Conservation (phyloP, 1,140 invertebrate genomes). For the Bombus ignitus region DNA sequence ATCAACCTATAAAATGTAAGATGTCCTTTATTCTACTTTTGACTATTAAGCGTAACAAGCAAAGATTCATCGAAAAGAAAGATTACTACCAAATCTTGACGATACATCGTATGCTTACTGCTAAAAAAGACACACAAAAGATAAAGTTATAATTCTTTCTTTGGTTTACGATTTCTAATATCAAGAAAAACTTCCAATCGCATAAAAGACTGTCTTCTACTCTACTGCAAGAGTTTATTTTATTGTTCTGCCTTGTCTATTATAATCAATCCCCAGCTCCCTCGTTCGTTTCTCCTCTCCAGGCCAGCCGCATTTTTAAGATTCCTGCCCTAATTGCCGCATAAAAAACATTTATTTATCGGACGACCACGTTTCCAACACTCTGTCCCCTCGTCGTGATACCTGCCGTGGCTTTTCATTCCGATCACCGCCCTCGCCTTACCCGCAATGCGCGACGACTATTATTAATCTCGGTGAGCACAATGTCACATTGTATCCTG, state of each 20-base stretch:
- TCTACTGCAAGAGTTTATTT: background rate
- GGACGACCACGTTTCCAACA: too few relatives aligned
- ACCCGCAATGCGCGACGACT: conserved; percentile 37
- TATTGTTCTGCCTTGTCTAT: background rate
- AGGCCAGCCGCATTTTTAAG: background rate
- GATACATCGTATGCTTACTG: too few relatives aligned
- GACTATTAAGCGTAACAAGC: too few relatives aligned
- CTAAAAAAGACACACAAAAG: too few relatives aligned
- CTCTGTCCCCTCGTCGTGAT: background rate
- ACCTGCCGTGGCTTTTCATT: conserved; percentile 16
- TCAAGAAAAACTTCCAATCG: too few relatives aligned
- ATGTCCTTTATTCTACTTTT: too few relatives aligned
- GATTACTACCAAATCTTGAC: too few relatives aligned
- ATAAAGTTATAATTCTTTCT: too few relatives aligned
- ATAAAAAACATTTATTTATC: conserved; percentile 9
- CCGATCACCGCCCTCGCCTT: conserved; percentile 14
- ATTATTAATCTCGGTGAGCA: conserved; percentile 71
- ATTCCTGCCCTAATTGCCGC: background rate
- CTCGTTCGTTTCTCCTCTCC: background rate
- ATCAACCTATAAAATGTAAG: too few relatives aligned
- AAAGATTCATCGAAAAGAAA: too few relatives aligned
- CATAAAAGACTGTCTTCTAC: background rate
- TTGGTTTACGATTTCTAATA: too few relatives aligned
- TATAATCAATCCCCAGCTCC: background rate
- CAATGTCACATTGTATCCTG: conserved; percentile 73